Evolutionary conservation across 2,113 vertebrate genomes (phyloP).

Genomic region (Thomomys bottae): DNA sequence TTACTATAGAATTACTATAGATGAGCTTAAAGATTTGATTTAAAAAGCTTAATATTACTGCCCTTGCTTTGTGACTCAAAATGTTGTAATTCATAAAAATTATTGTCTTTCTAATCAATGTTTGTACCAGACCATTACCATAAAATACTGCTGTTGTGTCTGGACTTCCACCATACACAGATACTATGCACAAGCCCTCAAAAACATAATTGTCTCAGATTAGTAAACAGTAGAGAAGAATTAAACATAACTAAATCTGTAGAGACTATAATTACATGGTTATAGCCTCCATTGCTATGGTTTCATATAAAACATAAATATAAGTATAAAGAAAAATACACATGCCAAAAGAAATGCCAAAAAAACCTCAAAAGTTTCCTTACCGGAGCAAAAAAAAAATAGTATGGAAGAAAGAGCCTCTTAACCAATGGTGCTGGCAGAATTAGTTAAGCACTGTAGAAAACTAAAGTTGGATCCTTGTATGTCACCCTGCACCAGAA

Average conservation of each 20-base stretch:
- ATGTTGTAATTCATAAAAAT: neutral
- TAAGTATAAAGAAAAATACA: neutral
- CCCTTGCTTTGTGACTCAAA: neutral
- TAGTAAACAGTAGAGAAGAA: neutral
- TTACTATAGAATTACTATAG: too few species aligned
- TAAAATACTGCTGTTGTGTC: neutral
- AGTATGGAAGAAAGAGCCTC: too few species aligned
- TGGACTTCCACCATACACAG: neutral
- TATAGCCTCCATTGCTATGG: neutral
- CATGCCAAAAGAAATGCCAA: neutral
- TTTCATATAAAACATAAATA: neutral
- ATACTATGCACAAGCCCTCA: neutral
- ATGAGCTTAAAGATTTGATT: neutral
- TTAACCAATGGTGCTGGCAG: too few species aligned
- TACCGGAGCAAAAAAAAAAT: neutral
- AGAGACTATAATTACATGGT: neutral
- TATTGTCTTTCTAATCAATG: too few species aligned
- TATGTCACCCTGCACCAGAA: too few species aligned
- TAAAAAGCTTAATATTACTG: neutral
- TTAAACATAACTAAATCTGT: neutral
- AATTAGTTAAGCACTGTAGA: too few species aligned
- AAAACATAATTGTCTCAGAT: neutral
- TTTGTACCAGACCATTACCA: too few species aligned
- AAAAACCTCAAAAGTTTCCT: too few species aligned
- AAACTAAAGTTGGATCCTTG: too few species aligned